A percentile compares a stretch with the other conserved stretches of the same genome.
Evolutionary conservation across 2,888 invertebrate genomes (phyloP).

Genomic region (Ormia ochracea): DNA sequence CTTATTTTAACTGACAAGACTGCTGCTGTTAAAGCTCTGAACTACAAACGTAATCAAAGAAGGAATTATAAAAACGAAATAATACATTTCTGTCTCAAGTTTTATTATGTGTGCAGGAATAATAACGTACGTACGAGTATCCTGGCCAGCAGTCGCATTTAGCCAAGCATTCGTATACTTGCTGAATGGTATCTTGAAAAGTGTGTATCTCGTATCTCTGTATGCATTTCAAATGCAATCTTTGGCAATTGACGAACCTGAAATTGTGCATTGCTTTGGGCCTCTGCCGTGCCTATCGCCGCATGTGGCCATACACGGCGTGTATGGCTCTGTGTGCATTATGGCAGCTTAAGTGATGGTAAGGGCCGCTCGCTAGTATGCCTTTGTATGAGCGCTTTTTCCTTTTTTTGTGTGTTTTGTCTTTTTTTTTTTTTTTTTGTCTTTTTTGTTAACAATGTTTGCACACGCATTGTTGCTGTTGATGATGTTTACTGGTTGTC

Average conservation of each 20-base stretch:
- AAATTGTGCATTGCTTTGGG: constrained; percentile 43
- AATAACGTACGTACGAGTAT: no score
- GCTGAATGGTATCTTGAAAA: not conserved
- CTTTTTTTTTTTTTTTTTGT: no score
- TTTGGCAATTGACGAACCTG: constrained; percentile 50
- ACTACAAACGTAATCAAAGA: constrained; percentile 23
- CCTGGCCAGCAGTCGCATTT: constrained; percentile 14
- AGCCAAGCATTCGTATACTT: not conserved
- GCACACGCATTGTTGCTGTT: constrained; percentile 52
- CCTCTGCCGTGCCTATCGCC: constrained; percentile 10
- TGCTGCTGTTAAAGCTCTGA: constrained; percentile 43
- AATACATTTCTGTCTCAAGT: constrained; percentile 42
- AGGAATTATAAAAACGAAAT: not conserved
- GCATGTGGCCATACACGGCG: constrained; percentile 41
- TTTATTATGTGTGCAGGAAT: not conserved
- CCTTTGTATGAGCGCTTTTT: not conserved
- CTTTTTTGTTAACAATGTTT: constrained; percentile 52
- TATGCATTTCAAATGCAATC: constrained; percentile 54
- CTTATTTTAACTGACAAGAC: constrained; percentile 55
- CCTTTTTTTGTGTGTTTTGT: no score
- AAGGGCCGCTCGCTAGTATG: not conserved
- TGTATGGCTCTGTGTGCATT: not conserved
- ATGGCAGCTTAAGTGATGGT: constrained; percentile 29
- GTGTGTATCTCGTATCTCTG: constrained; percentile 30
- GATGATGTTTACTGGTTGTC: constrained; percentile 58